Percentiles rank a stretch among this genome's conserved stretches.
Evolutionary conservation across 1,140 invertebrate genomes (phyloP).

Genomic region (Eriosoma lanigerum): DNA sequence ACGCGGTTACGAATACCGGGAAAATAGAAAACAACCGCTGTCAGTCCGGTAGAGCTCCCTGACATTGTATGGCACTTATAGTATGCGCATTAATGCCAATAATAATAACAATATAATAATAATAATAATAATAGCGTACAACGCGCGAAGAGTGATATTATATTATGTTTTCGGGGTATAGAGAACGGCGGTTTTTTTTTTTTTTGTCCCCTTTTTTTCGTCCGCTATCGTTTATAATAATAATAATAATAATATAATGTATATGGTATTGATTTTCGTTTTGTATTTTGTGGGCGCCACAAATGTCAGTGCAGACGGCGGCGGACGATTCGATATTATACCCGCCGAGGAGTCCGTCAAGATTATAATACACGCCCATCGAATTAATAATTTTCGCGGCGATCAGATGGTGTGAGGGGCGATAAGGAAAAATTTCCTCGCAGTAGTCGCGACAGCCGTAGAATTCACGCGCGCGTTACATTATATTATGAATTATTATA

Average conservation of each 20-base stretch:
- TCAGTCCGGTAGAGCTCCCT: slow-evolving; percentile 1
- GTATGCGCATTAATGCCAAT: neutral
- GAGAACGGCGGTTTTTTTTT: no score
- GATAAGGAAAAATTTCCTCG: neutral
- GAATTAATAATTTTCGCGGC: slow-evolving; percentile 21
- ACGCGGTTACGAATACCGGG: no score
- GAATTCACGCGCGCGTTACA: no score
- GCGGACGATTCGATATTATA: neutral
- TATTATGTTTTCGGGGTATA: no score
- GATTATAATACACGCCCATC: slow-evolving; percentile 17
- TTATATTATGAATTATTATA: neutral
- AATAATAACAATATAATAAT: no score
- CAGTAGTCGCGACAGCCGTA: neutral
- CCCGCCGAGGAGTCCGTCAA: slow-evolving; percentile 11
- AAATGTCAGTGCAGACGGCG: neutral
- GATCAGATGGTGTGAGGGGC: neutral
- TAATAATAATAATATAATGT: no score
- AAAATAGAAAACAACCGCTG: slow-evolving; percentile 37
- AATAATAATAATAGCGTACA: no score
- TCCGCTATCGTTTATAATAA: no score
- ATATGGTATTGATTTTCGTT: slow-evolving; percentile 14
- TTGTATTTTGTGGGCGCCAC: slow-evolving; percentile 4
- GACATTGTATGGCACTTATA: slow-evolving; percentile 45
- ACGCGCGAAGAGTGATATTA: no score
- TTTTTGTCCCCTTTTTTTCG: no score